Evolutionary conservation across 2,888 invertebrate genomes (phyloP), one percentile per base, ranked within the genome.

Genomic region (Trachelus iudaicus): DNA sequence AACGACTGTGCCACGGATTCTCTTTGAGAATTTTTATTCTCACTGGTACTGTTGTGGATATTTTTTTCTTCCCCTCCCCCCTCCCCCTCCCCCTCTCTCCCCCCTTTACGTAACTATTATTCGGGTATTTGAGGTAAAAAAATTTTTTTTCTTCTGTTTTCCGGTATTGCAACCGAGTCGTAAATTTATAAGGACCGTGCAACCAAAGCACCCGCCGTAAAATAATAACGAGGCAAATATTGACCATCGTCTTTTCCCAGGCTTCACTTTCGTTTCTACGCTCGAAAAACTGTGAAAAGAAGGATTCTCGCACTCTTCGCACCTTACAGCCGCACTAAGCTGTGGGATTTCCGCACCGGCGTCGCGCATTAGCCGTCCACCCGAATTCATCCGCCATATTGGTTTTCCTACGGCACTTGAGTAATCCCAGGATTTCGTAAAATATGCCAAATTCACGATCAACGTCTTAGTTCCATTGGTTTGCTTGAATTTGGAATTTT

Each of bases 191-290:
- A 87, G 85, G 9, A 80, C 83, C 73, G 71, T 75, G 79, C 79
- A 81, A 82, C 82, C 82, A 83, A 85, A 85, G 83, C 78, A 73
- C 35, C 83, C 81, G 83, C 79, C 83, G 81, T 89, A 85, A 88
- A 88, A 87, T 85, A 89, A 88, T 88, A 88, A 87, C 83, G 83
- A 82, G 84, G 83, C 83, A 89, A 89, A 88, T 89, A 88, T 88
- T 88, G 85, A 83, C 74, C 75, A 76, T 83, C 75, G 83, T 83
- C 81, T 81, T 83, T 81, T 79, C 78, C 23, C 56, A 56, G 56
- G 56, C 23, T 56, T 56, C 56, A 9, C 23, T 15, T 56, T 23
- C 1, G 56, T 56, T 6, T 56, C 56, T 23, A 23, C 56, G 56
- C 23, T 0, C 23, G 23, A 56, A 56, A 23, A 56, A 23, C 71